Evolutionary conservation across 2,888 invertebrate genomes (phyloP).

Genomic region (Deroplatys truncata): DNA sequence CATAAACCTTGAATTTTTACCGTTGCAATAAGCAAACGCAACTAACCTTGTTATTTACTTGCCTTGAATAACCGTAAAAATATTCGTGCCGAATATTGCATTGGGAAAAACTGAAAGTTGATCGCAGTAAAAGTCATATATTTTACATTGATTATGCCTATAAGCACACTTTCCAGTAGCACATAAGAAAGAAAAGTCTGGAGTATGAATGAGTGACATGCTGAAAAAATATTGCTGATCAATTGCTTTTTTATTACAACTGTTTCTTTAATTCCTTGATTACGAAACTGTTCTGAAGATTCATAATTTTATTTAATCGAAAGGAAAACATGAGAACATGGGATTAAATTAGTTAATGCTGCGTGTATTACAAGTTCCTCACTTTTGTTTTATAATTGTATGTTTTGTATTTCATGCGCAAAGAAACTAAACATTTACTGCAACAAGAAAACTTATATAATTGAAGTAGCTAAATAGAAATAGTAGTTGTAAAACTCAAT

Average conservation of each 20-base stretch:
- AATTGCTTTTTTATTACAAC: no score
- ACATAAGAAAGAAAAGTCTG: not conserved
- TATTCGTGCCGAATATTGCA: not conserved
- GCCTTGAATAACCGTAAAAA: not conserved
- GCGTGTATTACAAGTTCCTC: not conserved
- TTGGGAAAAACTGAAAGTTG: not conserved
- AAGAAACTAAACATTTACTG: not conserved
- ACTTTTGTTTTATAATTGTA: not conserved
- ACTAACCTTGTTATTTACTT: not conserved
- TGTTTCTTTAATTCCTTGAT: no score
- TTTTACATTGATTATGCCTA: not conserved
- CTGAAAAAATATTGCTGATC: no score
- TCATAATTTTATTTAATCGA: no score
- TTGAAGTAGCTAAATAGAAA: not conserved
- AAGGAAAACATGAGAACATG: no score
- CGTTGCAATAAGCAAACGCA: not conserved
- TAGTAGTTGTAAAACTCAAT: not conserved
- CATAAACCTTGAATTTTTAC: not conserved
- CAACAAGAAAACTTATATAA: not conserved
- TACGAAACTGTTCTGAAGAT: no score
- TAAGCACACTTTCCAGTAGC: not conserved
- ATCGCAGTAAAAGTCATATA: not conserved
- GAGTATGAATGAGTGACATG: no score
- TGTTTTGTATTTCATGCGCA: not conserved
- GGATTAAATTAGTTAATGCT: no score